These are phyloP conservation scores for Syrmaticus mikado DNA, from an alignment of 2,113 vertebrate species.

Conservation along the genomic window DNA sequence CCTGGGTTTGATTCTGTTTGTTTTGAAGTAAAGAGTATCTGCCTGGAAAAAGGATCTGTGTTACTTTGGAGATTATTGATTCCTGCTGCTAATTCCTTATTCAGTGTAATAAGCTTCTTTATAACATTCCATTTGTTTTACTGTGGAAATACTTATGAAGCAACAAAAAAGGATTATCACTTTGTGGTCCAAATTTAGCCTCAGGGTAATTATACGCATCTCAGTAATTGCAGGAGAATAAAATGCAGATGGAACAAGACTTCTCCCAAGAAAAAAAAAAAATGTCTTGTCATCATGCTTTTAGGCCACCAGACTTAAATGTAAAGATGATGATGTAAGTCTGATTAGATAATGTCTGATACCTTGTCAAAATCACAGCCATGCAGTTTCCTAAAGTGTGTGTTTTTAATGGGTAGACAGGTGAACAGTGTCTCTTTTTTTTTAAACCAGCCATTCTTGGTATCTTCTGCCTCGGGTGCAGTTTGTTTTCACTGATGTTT, in stretches of 20 bases:
- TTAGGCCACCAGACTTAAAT: background rate
- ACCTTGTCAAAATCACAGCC: background rate
- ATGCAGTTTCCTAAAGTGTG: background rate
- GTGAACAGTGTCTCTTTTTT: background rate
- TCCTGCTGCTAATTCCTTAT: slow-evolving; percentile 48
- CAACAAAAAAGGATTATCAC: background rate
- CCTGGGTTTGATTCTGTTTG: background rate
- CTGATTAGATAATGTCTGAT: background rate
- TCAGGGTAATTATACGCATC: background rate
- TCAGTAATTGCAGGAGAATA: background rate
- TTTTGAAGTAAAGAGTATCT: slow-evolving; percentile 44
- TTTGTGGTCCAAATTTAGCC: slow-evolving; percentile 43
- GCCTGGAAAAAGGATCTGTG: slow-evolving; percentile 49
- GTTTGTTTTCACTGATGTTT: background rate
- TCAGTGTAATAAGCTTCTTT: slow-evolving; percentile 51
- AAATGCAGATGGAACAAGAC: background rate
- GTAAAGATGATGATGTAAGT: background rate
- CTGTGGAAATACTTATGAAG: slow-evolving; percentile 32
- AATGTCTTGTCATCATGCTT: background rate
- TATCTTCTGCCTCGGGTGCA: background rate
- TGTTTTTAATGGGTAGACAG: background rate
- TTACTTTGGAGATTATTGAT: slow-evolving; percentile 57
- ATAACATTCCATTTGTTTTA: slow-evolving; percentile 38
- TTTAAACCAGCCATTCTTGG: background rate
- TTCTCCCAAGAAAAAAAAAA: background rate